These are phyloP conservation scores for Schizopygopsis pylzovi DNA, from an alignment of 2,797 vertebrate genomes.

Conservation along the genomic window DNA sequence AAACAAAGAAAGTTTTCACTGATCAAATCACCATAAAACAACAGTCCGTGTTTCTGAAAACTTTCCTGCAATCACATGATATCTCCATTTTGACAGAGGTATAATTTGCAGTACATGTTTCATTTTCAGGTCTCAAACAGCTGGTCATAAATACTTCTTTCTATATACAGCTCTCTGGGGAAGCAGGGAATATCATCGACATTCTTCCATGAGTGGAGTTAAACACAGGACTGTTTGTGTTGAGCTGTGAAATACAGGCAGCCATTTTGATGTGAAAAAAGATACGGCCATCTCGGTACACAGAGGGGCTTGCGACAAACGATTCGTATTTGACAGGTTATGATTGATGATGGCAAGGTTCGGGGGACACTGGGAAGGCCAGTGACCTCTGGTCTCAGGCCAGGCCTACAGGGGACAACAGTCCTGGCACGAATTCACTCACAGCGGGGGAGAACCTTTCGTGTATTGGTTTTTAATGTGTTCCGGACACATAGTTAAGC, in stretches of 20 bases:
- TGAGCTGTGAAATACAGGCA: conserved; percentile 46
- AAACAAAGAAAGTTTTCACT: conserved; percentile 18
- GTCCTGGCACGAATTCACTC: conserved; percentile 63
- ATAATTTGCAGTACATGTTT: conserved; percentile 34
- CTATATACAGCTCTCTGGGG: conserved; percentile 46
- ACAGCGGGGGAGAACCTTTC: conserved; percentile 49
- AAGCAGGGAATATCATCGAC: conserved; percentile 30
- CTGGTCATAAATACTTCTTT: conserved; percentile 43
- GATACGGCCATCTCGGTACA: conserved; percentile 60
- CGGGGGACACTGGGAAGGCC: conserved; percentile 60
- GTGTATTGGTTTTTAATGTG: conserved; percentile 50
- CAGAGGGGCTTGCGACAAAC: conserved; percentile 59
- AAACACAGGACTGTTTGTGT: conserved; percentile 55
- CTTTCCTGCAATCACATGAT: neutral
- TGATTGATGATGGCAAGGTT: conserved; percentile 72
- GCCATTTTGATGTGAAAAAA: conserved; percentile 66
- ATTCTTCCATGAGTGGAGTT: conserved; percentile 27
- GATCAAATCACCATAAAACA: neutral
- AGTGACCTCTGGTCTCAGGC: conserved; percentile 62
- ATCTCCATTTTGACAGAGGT: conserved; percentile 11
- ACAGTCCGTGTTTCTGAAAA: neutral
- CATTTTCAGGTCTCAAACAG: conserved; percentile 48
- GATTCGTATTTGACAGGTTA: conserved; percentile 63
- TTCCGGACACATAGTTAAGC: conserved; percentile 46
- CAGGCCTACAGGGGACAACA: conserved; percentile 59